Conservation (phyloP, 1,140 invertebrate species). For the Anagrus nilaparvatae region DNA sequence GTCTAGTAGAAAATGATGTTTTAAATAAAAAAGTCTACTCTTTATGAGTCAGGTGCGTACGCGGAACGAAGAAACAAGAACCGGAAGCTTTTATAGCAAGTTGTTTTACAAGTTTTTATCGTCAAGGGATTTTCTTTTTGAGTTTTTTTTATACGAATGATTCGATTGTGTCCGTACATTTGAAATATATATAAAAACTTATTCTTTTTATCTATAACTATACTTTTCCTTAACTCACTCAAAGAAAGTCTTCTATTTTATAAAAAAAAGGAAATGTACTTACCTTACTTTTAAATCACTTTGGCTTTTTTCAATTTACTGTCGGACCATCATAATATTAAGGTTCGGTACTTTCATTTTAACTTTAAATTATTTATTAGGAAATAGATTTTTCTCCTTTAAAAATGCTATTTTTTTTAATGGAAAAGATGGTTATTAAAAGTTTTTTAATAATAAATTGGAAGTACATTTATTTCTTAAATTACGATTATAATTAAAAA, state of each 20-base stretch:
- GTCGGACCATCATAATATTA: background rate
- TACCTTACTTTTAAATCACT: conserved; percentile 1
- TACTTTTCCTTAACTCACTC: background rate
- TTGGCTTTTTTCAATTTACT: background rate
- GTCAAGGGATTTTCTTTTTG: conserved; percentile 14
- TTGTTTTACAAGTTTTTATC: conserved; percentile 41
- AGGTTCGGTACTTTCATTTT: too few relatives aligned
- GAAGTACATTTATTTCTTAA: too few relatives aligned
- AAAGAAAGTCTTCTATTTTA: background rate
- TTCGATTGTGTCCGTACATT: conserved; percentile 23
- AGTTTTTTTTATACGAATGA: conserved; percentile 16
- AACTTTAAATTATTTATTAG: too few relatives aligned
- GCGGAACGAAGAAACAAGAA: conserved; percentile 18
- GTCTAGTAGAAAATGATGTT: too few relatives aligned
- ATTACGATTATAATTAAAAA: too few relatives aligned
- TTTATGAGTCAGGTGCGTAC: conserved; percentile 9
- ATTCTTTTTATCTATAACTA: conserved; percentile 14
- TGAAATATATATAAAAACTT: too few relatives aligned
- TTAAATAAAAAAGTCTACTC: too few relatives aligned
- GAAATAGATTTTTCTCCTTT: too few relatives aligned
- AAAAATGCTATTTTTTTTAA: too few relatives aligned
- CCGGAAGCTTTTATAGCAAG: conserved; percentile 44
- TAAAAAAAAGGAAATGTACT: conserved; percentile 2
- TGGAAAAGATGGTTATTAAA: too few relatives aligned
- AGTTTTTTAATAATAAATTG: too few relatives aligned